Conservation (phyloP, 1,140 invertebrate genomes). For the Ctenoplectra terminalis region DNA sequence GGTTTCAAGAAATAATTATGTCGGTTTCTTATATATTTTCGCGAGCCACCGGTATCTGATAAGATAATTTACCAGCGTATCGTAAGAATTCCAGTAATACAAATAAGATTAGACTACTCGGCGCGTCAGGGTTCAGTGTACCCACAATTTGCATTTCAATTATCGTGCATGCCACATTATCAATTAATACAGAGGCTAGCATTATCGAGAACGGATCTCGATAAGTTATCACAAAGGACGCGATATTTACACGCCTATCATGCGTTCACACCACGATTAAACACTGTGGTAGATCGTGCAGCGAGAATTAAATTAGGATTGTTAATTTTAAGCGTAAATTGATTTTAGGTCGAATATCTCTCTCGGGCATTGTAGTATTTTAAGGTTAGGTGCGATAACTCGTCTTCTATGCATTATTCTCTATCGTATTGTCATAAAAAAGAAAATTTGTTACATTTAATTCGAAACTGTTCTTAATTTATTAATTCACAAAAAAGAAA, state of each 20-base stretch:
- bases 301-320: background rate
- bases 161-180: background rate
- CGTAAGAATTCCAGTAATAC: background rate
- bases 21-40: background rate
- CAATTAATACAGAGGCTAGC: background rate
- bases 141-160: constrained; percentile 4
- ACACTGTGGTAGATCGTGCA: background rate
- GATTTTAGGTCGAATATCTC: no score
- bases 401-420: no score
- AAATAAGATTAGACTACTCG: background rate
- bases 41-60: background rate
- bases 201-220: constrained; percentile 18
- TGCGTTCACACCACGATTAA: background rate
- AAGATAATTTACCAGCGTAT: background rate
- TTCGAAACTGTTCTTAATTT: no score
- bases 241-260: background rate
- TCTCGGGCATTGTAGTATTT: no score
- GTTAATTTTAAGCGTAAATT: background rate
- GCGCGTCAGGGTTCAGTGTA: constrained; percentile 5
- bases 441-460: background rate
- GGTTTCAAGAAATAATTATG: no score
- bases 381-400: no score
- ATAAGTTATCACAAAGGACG: background rate
- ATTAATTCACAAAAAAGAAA: no score
- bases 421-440: no score